Percentiles rank a stretch among this genome's conserved stretches.
Conservation (phyloP, 2,888 invertebrate species). For the Criorhina ranunculi region DNA sequence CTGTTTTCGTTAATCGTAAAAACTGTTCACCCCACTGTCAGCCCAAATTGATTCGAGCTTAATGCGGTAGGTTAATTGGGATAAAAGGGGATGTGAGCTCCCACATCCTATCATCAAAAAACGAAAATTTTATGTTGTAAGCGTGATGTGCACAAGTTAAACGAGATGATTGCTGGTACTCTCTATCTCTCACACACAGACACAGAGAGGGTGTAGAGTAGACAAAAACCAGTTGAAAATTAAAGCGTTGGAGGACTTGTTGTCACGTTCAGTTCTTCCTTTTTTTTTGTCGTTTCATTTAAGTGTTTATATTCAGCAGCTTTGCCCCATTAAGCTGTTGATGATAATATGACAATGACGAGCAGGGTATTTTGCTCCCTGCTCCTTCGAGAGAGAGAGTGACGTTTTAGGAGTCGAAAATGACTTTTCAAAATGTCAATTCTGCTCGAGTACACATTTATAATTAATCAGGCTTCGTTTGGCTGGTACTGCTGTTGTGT, state of each 20-base stretch:
- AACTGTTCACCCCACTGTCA: conserved; percentile 30
- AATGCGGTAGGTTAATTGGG: conserved; percentile 70
- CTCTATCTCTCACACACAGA: neutral
- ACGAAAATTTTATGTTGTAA: conserved; percentile 44
- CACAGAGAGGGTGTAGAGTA: neutral
- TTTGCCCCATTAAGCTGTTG: conserved; percentile 71
- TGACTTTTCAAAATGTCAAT: conserved; percentile 74
- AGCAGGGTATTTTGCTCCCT: conserved; percentile 34
- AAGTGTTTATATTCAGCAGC: conserved; percentile 71
- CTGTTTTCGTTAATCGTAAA: conserved; percentile 67
- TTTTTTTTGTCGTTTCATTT: conserved; percentile 25
- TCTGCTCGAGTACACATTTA: conserved; percentile 65
- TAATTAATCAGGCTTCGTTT: conserved; percentile 67
- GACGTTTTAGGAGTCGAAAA: conserved; percentile 61
- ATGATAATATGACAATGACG: conserved; percentile 75
- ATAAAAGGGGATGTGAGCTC: neutral
- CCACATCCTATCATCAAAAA: neutral
- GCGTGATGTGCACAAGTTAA: conserved; percentile 58
- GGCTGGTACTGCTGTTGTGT: conserved; percentile 49
- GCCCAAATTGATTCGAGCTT: conserved; percentile 71
- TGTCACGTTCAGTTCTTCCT: conserved; percentile 46
- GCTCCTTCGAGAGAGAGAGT: neutral
- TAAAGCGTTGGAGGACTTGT: conserved; percentile 46
- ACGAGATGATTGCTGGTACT: conserved; percentile 31
- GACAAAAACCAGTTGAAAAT: conserved; percentile 42